Evolutionary conservation across 2,888 invertebrate species (phyloP).

Genomic region (Gnatocerus cornutus): DNA sequence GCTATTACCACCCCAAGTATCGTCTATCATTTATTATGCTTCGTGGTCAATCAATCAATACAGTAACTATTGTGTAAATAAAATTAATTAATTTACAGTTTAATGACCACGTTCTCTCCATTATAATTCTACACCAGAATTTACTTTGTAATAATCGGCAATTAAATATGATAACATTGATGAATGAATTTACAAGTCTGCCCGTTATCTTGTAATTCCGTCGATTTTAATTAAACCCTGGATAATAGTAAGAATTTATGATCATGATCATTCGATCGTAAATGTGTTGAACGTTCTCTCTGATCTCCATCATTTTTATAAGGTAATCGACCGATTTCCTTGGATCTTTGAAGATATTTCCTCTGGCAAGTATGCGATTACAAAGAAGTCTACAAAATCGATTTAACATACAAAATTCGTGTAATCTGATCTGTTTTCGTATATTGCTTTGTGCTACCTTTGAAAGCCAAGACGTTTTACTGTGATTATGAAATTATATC

Average conservation of each 20-base stretch:
- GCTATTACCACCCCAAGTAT: not conserved
- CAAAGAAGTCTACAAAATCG: not conserved
- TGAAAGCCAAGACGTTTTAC: too few species aligned
- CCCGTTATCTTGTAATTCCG: too few species aligned
- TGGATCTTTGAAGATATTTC: not conserved
- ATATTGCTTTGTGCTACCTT: not conserved
- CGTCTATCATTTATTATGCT: conserved; percentile 6
- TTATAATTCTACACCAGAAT: not conserved
- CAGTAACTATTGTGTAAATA: not conserved
- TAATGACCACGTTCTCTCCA: not conserved
- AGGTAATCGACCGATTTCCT: not conserved
- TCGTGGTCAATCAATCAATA: conserved; percentile 1
- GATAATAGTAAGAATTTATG: too few species aligned
- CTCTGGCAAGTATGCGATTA: not conserved
- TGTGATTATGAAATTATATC: not conserved
- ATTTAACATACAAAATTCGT: not conserved
- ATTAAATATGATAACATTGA: too few species aligned
- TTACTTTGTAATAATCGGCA: not conserved
- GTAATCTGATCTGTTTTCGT: not conserved
- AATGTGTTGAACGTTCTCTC: not conserved
- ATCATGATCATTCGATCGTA: too few species aligned
- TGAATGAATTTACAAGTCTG: too few species aligned
- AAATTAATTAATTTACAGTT: too few species aligned
- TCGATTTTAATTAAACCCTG: too few species aligned
- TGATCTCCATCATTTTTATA: not conserved